Evolutionary conservation across 1,140 invertebrate genomes (phyloP).

Genomic region (Chymomyza costata): DNA sequence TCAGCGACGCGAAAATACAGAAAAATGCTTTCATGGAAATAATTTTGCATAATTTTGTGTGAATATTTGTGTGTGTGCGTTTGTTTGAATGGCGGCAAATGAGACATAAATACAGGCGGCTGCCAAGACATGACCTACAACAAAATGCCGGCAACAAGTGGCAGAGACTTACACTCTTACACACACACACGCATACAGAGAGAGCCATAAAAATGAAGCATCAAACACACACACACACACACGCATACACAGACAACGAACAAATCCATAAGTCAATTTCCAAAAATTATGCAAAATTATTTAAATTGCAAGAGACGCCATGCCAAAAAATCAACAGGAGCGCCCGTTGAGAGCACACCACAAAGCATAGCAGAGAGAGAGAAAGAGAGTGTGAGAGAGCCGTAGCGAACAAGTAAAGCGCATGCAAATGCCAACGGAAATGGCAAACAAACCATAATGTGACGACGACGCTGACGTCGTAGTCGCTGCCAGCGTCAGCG

Average conservation of each 20-base stretch:
- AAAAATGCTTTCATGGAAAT: constrained; percentile 53
- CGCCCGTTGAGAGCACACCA: no score
- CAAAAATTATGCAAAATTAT: constrained; percentile 75
- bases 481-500: constrained; percentile 24
- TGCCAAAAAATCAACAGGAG: constrained; percentile 55
- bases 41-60: constrained; percentile 60
- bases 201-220: constrained; percentile 58
- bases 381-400: constrained; percentile 9
- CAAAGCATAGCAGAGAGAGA: background rate
- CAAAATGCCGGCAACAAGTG: constrained; percentile 61
- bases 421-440: constrained; percentile 70
- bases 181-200: constrained; percentile 6
- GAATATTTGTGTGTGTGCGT: constrained; percentile 12
- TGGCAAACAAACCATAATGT: constrained; percentile 74
- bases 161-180: constrained; percentile 22
- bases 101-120: constrained; percentile 33
- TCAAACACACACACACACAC: constrained; percentile 25
- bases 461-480: constrained; percentile 45
- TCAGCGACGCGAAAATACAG: constrained; percentile 29
- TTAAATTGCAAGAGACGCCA: constrained; percentile 60
- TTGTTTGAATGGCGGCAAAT: constrained; percentile 10
- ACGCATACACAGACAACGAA: constrained; percentile 24
- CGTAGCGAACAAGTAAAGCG: constrained; percentile 43
- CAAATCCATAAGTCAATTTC: constrained; percentile 74
- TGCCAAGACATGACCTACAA: constrained; percentile 64